These are phyloP conservation scores for Galbula dea DNA, from an alignment of 2,113 vertebrate genomes.

Conservation along the genomic window DNA sequence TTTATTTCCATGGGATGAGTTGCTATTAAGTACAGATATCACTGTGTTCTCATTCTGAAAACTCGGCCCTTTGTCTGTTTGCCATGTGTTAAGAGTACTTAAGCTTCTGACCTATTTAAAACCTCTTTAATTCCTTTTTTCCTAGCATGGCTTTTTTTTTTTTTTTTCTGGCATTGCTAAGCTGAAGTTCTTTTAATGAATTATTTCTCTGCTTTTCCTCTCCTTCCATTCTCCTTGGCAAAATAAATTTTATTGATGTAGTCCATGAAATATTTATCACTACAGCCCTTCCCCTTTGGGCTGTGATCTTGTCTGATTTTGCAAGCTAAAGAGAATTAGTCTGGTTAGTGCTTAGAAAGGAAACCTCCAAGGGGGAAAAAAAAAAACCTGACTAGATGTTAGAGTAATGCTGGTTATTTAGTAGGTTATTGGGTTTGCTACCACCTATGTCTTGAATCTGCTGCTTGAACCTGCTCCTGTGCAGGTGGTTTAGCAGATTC, in stretches of 20 bases:
- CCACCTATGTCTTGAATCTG: not conserved
- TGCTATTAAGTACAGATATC: not conserved
- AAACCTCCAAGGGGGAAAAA: not conserved
- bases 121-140: not conserved
- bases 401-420: not conserved
- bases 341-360: not conserved
- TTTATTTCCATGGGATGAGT: not conserved
- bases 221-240: constrained; percentile 48
- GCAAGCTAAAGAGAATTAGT: constrained; percentile 8
- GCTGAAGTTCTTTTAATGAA: constrained; percentile 42
- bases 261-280: constrained; percentile 40
- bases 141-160: not conserved
- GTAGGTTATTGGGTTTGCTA: not conserved
- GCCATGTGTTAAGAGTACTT: not conserved
- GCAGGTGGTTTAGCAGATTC: not conserved
- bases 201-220: constrained; percentile 51
- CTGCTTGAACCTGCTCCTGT: not conserved
- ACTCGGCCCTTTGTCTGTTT: not conserved
- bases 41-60: not conserved
- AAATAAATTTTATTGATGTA: constrained; percentile 59
- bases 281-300: constrained; percentile 11
- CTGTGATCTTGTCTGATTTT: constrained; percentile 36
- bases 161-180: not conserved
- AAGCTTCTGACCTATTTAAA: constrained; percentile 33
- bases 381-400: not conserved